Base-by-base conservation (phyloP, 2,797 vertebrate genomes). In the Alosa sapidissima region DNA sequence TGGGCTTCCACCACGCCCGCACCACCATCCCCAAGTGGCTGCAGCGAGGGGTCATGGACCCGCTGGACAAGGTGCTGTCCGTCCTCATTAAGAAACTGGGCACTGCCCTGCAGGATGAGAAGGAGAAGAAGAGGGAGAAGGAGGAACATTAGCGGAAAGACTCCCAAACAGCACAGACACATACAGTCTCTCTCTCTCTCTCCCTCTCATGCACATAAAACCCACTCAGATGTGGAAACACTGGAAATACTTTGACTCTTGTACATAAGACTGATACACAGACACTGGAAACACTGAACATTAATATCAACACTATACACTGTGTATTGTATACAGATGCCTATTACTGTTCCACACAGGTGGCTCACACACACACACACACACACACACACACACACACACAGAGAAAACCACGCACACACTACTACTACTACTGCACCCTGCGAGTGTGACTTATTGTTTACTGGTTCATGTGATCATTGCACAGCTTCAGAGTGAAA, bases 1-100 rank as follows among this genome's bases (percentile, higher is more conserved):
- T 99, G 87, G 98, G 98, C 88, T 99, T 99, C 93, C 98, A 99
- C 92, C 98, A 99, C 19, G 98, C 98, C 86, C 96, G 98, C 94
- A 99, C 98, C 52, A 99, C 98, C 2, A 99, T 99, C 91, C 98
- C 98, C n/a, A 99, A 99, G 92, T 99, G 98, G 98, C 97, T 99
- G 89, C 98, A 99, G 91, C 95, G 98, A 28, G 98, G 98, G 0
- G 98, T 99, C 88, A 99, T 99, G 98, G 98, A 99, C 92, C 98
- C 98, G 0, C 90, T 99, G 91, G 98, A 99, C 92, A 99, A 99
- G 89, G 98, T 99, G 82, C 92, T 99, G 85, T 99, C 98, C 0
- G 97, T 99, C 85, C 97, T 99, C 45, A 99, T 99, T 85, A 99
- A 99, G 93, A 99, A 99, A 91, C 96, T 99, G 0, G 98, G 98